Conservation (phyloP, 1,140 invertebrate genomes). For the Melipona quadrifasciata region DNA sequence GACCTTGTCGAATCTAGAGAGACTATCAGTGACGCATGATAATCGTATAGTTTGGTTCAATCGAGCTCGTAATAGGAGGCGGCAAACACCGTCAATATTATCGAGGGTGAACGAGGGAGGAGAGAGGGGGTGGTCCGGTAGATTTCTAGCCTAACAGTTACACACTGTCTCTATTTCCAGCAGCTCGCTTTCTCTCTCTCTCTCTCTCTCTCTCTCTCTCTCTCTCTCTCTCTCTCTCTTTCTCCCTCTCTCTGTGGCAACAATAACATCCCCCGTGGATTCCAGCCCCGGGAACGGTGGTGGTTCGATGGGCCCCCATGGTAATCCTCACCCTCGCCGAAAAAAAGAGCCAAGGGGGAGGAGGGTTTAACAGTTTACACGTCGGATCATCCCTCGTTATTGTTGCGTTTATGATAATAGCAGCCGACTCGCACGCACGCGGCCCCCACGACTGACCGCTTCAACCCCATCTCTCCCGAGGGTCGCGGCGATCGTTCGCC, state of each 20-base stretch:
- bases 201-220: slow-evolving; percentile 41
- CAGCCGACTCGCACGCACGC: slow-evolving; percentile 39
- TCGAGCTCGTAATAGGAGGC: slow-evolving; percentile 78
- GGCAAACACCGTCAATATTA: slow-evolving; percentile 79
- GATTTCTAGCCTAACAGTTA: slow-evolving; percentile 38
- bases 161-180: slow-evolving; percentile 36
- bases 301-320: slow-evolving; percentile 58
- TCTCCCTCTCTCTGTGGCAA: slow-evolving; percentile 61
- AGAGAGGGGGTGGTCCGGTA: slow-evolving; percentile 54
- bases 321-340: slow-evolving; percentile 76
- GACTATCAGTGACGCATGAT: slow-evolving; percentile 75
- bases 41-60: slow-evolving; percentile 78
- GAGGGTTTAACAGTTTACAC: slow-evolving; percentile 77
- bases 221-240: slow-evolving; percentile 32
- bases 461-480: slow-evolving; percentile 40
- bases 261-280: slow-evolving; percentile 79
- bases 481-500: slow-evolving; percentile 29
- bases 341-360: slow-evolving; percentile 52
- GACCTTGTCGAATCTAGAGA: slow-evolving; percentile 37
- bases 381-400: slow-evolving; percentile 82
- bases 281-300: slow-evolving; percentile 50
- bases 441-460: slow-evolving; percentile 35
- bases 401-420: slow-evolving; percentile 82
- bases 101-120: slow-evolving; percentile 68
- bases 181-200: slow-evolving; percentile 2